Evolutionary conservation across 2,888 invertebrate species (phyloP).

Genomic region (Caenorhabditis wallacei): DNA sequence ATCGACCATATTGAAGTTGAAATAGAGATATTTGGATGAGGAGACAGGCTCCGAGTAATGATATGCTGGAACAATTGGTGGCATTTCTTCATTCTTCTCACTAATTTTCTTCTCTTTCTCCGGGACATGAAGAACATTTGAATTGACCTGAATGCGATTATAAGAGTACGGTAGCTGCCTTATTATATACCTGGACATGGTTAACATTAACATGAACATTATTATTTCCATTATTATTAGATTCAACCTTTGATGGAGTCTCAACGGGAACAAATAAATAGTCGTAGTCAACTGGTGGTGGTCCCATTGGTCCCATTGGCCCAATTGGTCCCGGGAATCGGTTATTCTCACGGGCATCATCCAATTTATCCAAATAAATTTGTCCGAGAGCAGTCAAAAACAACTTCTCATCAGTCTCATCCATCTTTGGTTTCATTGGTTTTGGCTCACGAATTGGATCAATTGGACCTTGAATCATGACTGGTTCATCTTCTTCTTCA

Average conservation of each 20-base stretch:
- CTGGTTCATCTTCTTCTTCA: slow-evolving; percentile 31
- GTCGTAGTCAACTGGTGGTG: slow-evolving; percentile 39
- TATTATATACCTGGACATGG: slow-evolving; percentile 35
- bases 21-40: slow-evolving; percentile 44
- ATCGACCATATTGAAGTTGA: slow-evolving; percentile 53
- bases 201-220: slow-evolving; percentile 62
- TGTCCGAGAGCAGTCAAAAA: slow-evolving; percentile 48
- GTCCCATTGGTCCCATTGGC: slow-evolving; percentile 43
- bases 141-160: slow-evolving; percentile 30
- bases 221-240: slow-evolving; percentile 58
- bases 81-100: slow-evolving; percentile 18
- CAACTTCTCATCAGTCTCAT: slow-evolving; percentile 49
- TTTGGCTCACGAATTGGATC: slow-evolving; percentile 10
- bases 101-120: slow-evolving; percentile 35
- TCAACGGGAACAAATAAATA: slow-evolving; percentile 35
- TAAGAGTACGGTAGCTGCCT: not conserved
- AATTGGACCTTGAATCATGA: slow-evolving; percentile 29
- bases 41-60: slow-evolving; percentile 35
- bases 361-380: slow-evolving; percentile 45
- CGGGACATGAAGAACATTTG: slow-evolving; percentile 43
- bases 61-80: slow-evolving; percentile 37
- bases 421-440: slow-evolving; percentile 34
- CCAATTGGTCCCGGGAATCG: slow-evolving; percentile 38
- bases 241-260: slow-evolving; percentile 10
- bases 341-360: not conserved